Conservation (phyloP, 1,140 invertebrate genomes). For the Listronotus oregonensis region DNA sequence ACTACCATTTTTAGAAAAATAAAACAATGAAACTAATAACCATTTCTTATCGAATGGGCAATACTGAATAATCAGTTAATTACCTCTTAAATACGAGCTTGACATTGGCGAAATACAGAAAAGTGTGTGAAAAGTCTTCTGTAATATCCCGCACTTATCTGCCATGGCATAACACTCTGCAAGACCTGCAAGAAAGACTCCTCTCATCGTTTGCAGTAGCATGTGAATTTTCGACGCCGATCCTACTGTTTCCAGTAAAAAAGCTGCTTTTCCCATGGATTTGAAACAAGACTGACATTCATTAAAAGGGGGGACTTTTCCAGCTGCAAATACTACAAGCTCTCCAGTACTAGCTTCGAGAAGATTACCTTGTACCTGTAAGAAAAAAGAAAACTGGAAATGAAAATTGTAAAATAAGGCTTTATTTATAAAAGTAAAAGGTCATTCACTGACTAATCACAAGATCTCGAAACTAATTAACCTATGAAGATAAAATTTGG, state of each 20-base stretch:
- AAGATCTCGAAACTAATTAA: too few relatives aligned
- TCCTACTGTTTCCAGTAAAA: too few relatives aligned
- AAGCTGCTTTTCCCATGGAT: slow-evolving; percentile 71
- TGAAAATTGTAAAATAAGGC: neutral
- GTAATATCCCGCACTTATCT: slow-evolving; percentile 76
- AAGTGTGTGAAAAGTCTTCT: slow-evolving; percentile 88
- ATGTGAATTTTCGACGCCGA: too few relatives aligned
- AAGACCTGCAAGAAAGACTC: too few relatives aligned
- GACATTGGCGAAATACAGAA: slow-evolving; percentile 81
- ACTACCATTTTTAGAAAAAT: too few relatives aligned
- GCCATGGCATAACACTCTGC: too few relatives aligned
- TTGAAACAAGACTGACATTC: slow-evolving; percentile 90
- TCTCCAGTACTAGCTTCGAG: slow-evolving; percentile 86
- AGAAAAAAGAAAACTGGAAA: neutral
- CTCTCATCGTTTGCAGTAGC: too few relatives aligned
- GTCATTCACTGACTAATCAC: too few relatives aligned
- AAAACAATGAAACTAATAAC: too few relatives aligned
- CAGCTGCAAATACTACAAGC: slow-evolving; percentile 85
- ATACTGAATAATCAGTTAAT: too few relatives aligned
- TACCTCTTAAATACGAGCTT: slow-evolving; percentile 74
- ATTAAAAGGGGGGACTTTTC: slow-evolving; percentile 84
- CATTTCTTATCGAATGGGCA: too few relatives aligned
- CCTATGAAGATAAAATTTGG: too few relatives aligned
- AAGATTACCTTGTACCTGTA: slow-evolving; percentile 83
- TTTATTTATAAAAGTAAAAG: neutral